Base-by-base conservation (phyloP, 2,797 vertebrate species). In the Mormyrus proboscirostris region DNA sequence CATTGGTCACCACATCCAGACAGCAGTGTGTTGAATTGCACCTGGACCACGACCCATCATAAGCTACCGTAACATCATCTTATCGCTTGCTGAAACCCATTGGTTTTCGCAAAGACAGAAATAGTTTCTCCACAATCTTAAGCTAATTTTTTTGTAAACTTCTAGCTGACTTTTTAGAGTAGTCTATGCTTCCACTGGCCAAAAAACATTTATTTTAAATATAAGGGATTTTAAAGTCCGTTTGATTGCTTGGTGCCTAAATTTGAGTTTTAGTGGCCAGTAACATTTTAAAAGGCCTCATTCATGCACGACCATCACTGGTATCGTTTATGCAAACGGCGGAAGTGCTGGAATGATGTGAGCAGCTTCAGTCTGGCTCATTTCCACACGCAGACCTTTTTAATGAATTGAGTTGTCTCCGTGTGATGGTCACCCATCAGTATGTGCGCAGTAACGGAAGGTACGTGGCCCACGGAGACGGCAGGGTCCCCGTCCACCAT, bases 1-100 rank as follows among this genome's bases (percentile, higher is more conserved):
- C 44, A 84, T 79, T 79, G 47, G 47, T 49, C 82, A 49, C 47
- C 41, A 50, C 82, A 84, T 4, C n/a, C 7, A 50, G 82, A 84
- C 9, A 29, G 90, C 65, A 86, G 89, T 38, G 88, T 92, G 3
- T 94, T 92, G 93, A 92, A 93, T 93, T 92, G 69, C 91, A 47
- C 91, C 89, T 84, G 69, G 22, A 88, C 92, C 91, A 90, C 89
- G 86, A 59, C 91, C 91, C 91, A 89, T 3, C 92, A 93, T 92
- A 91, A 44, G 73, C 38, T 19, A 79, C 38, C 4, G 10, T 73
- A 38, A 73, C 65, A 2, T 14, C 16, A 1, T 19, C 73, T 44
- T 19, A 79, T 79, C 73, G 8, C 38, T 79, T 19, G 19, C 73
- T n/a, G 73, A 44, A 79, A 44, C 0, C 38, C 38, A n/a, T n/a